Evolutionary conservation across 2,113 vertebrate genomes (phyloP).

Genomic region (Podarcis cretensis): DNA sequence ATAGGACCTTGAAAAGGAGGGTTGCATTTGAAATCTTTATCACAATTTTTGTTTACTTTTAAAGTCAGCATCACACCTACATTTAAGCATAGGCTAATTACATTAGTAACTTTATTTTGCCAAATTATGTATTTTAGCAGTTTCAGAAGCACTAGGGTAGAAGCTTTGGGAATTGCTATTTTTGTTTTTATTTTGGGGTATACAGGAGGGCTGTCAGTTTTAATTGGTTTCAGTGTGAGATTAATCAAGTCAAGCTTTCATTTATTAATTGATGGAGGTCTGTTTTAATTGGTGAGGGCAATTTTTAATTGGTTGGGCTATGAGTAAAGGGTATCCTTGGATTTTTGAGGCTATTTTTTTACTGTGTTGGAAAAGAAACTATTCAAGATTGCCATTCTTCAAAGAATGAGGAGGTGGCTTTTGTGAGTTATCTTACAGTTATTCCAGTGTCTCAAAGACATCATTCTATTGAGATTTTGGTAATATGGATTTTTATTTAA

Average conservation of each 20-base stretch:
- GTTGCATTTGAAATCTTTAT: background rate
- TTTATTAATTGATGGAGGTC: background rate
- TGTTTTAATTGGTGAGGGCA: background rate
- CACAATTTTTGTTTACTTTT: background rate
- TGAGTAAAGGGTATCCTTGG: background rate
- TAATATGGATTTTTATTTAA: background rate
- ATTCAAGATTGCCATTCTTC: background rate
- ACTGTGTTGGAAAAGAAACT: background rate
- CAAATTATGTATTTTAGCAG: background rate
- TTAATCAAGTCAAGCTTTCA: background rate
- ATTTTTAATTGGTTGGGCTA: conserved; percentile 1
- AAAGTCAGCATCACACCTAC: accelerated
- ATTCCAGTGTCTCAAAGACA: background rate
- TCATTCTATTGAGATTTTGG: background rate
- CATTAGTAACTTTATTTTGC: background rate
- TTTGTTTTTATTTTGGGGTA: background rate
- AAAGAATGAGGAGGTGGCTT: background rate
- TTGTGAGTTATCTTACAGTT: background rate
- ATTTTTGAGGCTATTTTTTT: background rate
- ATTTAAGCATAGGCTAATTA: no score
- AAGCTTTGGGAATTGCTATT: background rate
- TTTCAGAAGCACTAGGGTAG: background rate
- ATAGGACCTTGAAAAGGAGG: accelerated
- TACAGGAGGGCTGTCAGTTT: background rate
- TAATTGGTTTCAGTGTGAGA: background rate